Percentiles rank a stretch among this genome's conserved stretches.
phyloP scores from a whole-genome alignment of 1,140 invertebrate genomes.

The Sipha flava region DNA sequence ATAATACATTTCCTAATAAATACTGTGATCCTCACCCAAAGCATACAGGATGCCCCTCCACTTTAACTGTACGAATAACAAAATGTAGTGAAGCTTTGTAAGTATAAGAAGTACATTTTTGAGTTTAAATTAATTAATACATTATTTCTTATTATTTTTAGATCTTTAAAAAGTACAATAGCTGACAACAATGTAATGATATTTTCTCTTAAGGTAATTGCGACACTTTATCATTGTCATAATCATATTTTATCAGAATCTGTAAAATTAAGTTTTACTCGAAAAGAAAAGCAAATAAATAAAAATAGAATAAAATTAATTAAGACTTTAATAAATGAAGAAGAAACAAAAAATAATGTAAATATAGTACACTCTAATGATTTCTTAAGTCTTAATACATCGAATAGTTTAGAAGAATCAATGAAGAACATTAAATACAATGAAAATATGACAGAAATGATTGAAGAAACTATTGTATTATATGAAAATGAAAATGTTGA shows the following conservation, averaged over 20 bases:
- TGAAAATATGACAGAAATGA: not conserved
- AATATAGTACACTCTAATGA: not conserved
- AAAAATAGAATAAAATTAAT: not conserved
- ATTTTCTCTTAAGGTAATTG: not conserved
- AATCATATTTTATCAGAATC: not conserved
- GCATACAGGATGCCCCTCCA: not conserved
- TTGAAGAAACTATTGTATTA: not conserved
- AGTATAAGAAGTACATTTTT: not conserved
- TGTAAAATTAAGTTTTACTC: not conserved
- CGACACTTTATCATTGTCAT: not conserved
- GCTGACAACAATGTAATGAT: not conserved
- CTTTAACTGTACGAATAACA: not conserved
- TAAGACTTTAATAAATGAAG: not conserved
- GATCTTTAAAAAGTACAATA: not conserved
- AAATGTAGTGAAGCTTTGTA: not conserved
- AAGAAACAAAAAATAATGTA: not conserved
- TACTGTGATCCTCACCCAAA: not conserved
- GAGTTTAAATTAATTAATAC: not conserved
- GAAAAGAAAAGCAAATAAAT: not conserved
- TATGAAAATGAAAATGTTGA: not conserved
- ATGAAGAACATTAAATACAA: not conserved
- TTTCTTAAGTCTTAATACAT: not conserved
- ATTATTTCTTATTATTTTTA: not conserved
- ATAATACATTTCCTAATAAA: not conserved
- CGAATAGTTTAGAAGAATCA: not conserved